Evolutionary conservation across 2,797 vertebrate genomes (phyloP).

Genomic region (Brotula barbata): DNA sequence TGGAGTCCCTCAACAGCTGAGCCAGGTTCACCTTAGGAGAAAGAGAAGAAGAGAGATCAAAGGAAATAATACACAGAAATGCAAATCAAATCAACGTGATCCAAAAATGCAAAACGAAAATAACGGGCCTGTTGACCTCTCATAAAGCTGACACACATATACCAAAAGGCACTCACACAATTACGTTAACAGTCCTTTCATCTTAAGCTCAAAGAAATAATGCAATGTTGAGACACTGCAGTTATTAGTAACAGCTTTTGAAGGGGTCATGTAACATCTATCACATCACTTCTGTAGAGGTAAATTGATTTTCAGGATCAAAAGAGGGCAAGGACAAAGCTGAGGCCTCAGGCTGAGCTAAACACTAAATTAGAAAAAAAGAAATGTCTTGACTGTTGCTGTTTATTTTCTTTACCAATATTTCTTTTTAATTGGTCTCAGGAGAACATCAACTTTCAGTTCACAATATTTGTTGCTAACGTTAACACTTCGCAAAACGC

Average conservation of each 20-base stretch:
- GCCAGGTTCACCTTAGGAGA: conserved; percentile 88
- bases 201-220: conserved; percentile 2
- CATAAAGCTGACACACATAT: not conserved
- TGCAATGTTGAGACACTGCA: not conserved
- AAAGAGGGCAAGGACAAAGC: not conserved
- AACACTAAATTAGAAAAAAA: not conserved
- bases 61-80: too few species aligned
- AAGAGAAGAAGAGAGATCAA: not conserved
- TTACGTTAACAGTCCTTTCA: not conserved
- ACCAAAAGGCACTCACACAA: not conserved
- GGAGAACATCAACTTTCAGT: not conserved
- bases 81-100: not conserved
- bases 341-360: not conserved
- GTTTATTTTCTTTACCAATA: not conserved
- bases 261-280: not conserved
- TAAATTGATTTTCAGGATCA: not conserved
- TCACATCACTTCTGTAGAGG: not conserved
- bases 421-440: not conserved
- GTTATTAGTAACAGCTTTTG: not conserved
- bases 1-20: conserved; percentile 88
- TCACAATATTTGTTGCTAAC: not conserved
- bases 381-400: not conserved
- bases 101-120: not conserved
- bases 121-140: not conserved
- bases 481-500: too few species aligned